These are phyloP conservation scores for Platysteira castanea DNA, from an alignment of 2,113 vertebrate species.

Conservation along the genomic window DNA sequence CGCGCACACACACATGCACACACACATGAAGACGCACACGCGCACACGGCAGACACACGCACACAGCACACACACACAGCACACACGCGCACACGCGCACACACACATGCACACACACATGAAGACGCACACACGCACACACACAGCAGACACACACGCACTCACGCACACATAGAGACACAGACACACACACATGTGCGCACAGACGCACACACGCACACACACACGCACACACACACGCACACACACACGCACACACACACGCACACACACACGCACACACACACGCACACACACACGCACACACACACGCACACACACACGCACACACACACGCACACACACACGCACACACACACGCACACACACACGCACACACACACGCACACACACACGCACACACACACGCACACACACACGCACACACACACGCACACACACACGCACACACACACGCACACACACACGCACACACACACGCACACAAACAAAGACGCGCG, in stretches of 20 bases:
- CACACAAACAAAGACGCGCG: too few species aligned
- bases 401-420: not conserved
- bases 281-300: not conserved
- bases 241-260: not conserved
- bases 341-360: not conserved
- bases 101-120: not conserved
- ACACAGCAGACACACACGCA: not conserved
- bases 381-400: not conserved
- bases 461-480: not conserved
- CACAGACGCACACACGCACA: not conserved
- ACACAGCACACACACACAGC: not conserved
- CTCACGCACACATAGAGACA: too few species aligned
- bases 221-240: not conserved
- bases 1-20: not conserved
- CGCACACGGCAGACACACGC: too few species aligned
- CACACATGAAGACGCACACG: too few species aligned
- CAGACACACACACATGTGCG: not conserved
- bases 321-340: not conserved
- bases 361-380: not conserved
- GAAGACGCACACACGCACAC: not conserved
- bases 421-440: not conserved
- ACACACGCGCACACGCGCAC: not conserved
- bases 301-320: not conserved
- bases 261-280: not conserved
- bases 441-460: not conserved